Percentiles rank a stretch among this genome's conserved stretches.
Evolutionary conservation across 2,888 invertebrate genomes (phyloP).

Genomic region (Drosophila anomalipes): DNA sequence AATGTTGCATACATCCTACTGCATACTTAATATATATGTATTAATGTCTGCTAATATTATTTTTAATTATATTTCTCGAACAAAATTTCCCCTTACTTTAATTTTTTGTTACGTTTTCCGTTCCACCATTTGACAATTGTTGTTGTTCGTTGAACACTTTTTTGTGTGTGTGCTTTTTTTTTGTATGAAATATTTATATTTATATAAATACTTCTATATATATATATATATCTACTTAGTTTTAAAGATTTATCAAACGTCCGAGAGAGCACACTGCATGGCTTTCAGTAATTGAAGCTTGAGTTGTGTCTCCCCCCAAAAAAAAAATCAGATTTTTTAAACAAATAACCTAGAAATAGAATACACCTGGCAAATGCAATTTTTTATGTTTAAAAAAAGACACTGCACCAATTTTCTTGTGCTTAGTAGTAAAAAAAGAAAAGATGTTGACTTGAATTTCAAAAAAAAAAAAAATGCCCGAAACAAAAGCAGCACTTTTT

Average conservation of each 20-base stretch:
- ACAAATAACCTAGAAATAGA: slow-evolving; percentile 6
- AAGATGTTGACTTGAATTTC: slow-evolving; percentile 18
- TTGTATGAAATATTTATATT: neutral
- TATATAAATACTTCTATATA: slow-evolving; percentile 11
- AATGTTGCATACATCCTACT: slow-evolving; percentile 49
- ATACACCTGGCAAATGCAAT: slow-evolving; percentile 26
- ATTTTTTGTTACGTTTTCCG: slow-evolving; percentile 13
- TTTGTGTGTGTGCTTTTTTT: slow-evolving; percentile 25
- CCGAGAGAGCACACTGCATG: slow-evolving; percentile 86
- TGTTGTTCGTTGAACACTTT: slow-evolving; percentile 18
- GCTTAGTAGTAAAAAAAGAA: slow-evolving; percentile 40
- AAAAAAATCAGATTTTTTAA: neutral
- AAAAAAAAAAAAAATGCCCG: neutral
- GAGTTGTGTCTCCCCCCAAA: slow-evolving; percentile 41
- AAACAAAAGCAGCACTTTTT: slow-evolving; percentile 53
- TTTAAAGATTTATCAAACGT: slow-evolving; percentile 59
- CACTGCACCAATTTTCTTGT: slow-evolving; percentile 22
- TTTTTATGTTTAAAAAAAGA: neutral
- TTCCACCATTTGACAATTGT: slow-evolving; percentile 13
- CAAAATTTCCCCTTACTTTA: slow-evolving; percentile 7
- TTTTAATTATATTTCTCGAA: slow-evolving; percentile 14
- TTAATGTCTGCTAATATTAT: slow-evolving; percentile 27
- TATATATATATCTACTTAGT: slow-evolving; percentile 26
- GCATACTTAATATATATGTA: slow-evolving; percentile 22
- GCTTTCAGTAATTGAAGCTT: slow-evolving; percentile 81